Percentiles rank a stretch among this genome's conserved stretches.
Evolutionary conservation across 2,888 invertebrate genomes (phyloP).

Genomic region (Amphipyra tragopoginis): DNA sequence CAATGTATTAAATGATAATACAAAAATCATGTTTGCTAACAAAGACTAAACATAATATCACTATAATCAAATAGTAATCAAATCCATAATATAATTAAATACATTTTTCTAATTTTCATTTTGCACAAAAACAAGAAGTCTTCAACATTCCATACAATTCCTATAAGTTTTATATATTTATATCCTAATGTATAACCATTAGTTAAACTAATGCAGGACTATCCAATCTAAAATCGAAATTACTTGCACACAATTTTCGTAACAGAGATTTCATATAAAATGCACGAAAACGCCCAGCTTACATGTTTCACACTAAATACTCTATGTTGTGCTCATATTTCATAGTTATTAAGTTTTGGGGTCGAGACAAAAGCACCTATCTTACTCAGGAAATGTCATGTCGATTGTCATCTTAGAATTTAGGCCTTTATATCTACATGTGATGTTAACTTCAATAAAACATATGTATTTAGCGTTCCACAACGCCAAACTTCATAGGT

Average conservation of each 20-base stretch:
- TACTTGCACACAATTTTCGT: slow-evolving; percentile 66
- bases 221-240: slow-evolving; percentile 70
- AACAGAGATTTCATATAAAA: slow-evolving; percentile 70
- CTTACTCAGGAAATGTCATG: slow-evolving; percentile 55
- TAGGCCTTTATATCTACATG: slow-evolving; percentile 61
- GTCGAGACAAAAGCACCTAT: slow-evolving; percentile 57
- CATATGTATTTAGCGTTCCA: slow-evolving; percentile 42
- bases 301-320: slow-evolving; percentile 53
- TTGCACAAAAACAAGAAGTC: slow-evolving; percentile 79
- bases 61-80: slow-evolving; percentile 80
- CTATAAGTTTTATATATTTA: slow-evolving; percentile 67
- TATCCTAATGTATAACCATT: slow-evolving; percentile 76
- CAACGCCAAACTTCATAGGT: slow-evolving; percentile 38
- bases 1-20: slow-evolving; percentile 74
- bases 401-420: slow-evolving; percentile 54
- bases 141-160: slow-evolving; percentile 78
- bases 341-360: slow-evolving; percentile 49
- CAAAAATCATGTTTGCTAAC: slow-evolving; percentile 76
- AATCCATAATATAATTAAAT: slow-evolving; percentile 76
- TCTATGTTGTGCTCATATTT: slow-evolving; percentile 54
- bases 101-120: slow-evolving; percentile 73
- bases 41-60: slow-evolving; percentile 83
- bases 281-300: slow-evolving; percentile 64
- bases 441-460: slow-evolving; percentile 40
- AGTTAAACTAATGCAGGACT: slow-evolving; percentile 80